Evolutionary conservation across 2,113 vertebrate genomes (phyloP), one percentile per base, ranked within the genome.

Genomic region (Pteropus alecto): DNA sequence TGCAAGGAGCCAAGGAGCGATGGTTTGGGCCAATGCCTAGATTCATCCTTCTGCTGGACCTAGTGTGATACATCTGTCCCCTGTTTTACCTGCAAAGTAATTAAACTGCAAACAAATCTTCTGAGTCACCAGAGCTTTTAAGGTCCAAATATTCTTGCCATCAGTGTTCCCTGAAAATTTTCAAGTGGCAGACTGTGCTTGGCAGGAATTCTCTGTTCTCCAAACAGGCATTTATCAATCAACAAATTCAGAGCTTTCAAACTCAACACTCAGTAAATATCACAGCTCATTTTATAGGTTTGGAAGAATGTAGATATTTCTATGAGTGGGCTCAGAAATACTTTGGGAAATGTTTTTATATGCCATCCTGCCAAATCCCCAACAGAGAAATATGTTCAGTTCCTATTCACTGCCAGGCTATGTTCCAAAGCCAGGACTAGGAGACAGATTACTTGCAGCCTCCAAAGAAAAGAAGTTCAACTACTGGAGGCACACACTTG

Each of bases 221-320:
- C 46, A 93, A 91, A 83, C 3, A 77, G 61, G 77, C 68, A 88
- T 94, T 94, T 95, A 93, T 93, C 81, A 96, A 78, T 91, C 92
- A 89, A 35, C 18, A 90, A 79, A 84, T 93, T 82, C 71, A 63
- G 22, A 74, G 28, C 33, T 90, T 97, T 97, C 63, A 91, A 91
- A 78, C 35, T 90, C 48, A 93, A 56, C 56, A 68, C 61, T 93
- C 63, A 82, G 24, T 48, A 86, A 95, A 85, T 16, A 93, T 68
- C 86, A 73, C 48, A 86, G 54, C 51, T 93, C 28, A 89, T 93
- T 95, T 93, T 97, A 54, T 61, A 93, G 71, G 67, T 73, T 84
- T 95, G 21, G 56, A 86, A 78, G 38, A 58, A 60, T 54, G 28
- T 19, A 43, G 56, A 21, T 67, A 77, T 73, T 87, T 95, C 61